Evolutionary conservation across 2,888 invertebrate genomes (phyloP), one percentile per base, ranked within the genome.

Genomic region (Drosophila mayaguana): DNA sequence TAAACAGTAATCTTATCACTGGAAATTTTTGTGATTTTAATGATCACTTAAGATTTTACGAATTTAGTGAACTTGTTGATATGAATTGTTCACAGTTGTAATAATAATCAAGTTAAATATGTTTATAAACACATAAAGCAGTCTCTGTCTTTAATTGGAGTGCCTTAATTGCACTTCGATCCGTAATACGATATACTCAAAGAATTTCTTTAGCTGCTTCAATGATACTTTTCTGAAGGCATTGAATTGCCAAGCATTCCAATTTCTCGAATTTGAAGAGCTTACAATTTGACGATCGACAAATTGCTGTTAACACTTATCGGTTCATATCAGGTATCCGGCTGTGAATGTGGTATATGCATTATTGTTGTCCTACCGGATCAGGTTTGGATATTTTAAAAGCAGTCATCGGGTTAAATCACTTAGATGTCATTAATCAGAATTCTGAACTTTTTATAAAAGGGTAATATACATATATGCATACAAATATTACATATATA

Each of bases 1-100:
- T 38, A 38, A 38, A 38, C 45, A 3, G 28, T 28, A 25, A 62
- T 36, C 42, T 68, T 40, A 54, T 73, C 57, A 63, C 12, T 20
- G 28, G 28, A 18, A 28, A 5, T 16, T 63, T 22, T 25, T 28
- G 11, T 18, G n/a, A 25, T 22, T 7, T 9, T 7, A 46, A 36
- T 53, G 36, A 53, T 54, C 36, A 22, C 16, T 16, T 16, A 6
- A 38, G 6, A 38, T 38, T 16, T 16, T 38, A 38, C 6, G 6
- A 16, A 20, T 36, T 64, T 36, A 9, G 12, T 34, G 28, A n/a
- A 18, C 6, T n/a, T 16, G 16, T 6, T 32, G 48, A 48, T 48
- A 32, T 32, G 11, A 28, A 32, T 46, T 20, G 1, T 16, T 28
- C 0, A 28, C 8, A 28, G 6, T 32, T 18, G 48, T 18, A 28